Base-by-base conservation (phyloP, 1,140 invertebrate species). In the Eumaeus atala region DNA sequence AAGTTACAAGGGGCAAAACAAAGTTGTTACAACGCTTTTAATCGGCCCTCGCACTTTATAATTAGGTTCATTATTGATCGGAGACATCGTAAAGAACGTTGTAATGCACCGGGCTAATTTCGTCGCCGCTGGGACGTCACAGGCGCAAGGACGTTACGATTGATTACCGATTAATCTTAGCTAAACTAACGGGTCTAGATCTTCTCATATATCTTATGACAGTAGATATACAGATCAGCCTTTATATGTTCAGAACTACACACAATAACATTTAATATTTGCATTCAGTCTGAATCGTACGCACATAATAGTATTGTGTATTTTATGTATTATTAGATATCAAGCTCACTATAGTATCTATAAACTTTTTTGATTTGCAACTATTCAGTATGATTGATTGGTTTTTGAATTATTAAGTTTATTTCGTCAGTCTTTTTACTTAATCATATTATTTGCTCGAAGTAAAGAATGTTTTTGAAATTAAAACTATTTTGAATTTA, bases 161-260 rank as follows among this genome's bases (percentile, higher is more conserved):
- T 84, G 80, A 86, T 86, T 81, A 76, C 71, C 76, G 83, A 86
- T 84, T 76, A 84, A 86, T 80, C 74, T 83, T 69, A 61, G 65
- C 59, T 66, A 58, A 61, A 67, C 60, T 70, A 48, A 42, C 36
- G 61, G 40, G n/a, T n/a, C 42, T 51, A n/a, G 48, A 36, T 18
- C 34, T 12, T 16, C 48, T 50, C n/a, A n/a, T 16, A 50, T 50
- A 35, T 37, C 14, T 9, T 51, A 51, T 53, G 37, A 56, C 34
- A 16, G 42, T 12, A 6, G 40, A 16, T 44, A 44, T 40, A 40
- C 7, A 3, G 10, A 38, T 11, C 36, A 38, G 11, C 4, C 5
- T 38, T 38, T 38, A 1, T 38, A 38, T 1, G 11, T 38, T 0
- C 4, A 8, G 11, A 40, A n/a, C 8, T 16, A 11, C 1, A 1